A percentile compares a stretch with the other conserved stretches of the same genome.
phyloP scores from a whole-genome alignment of 2,797 vertebrate genomes.

The Neosilurus hyrtlii region DNA sequence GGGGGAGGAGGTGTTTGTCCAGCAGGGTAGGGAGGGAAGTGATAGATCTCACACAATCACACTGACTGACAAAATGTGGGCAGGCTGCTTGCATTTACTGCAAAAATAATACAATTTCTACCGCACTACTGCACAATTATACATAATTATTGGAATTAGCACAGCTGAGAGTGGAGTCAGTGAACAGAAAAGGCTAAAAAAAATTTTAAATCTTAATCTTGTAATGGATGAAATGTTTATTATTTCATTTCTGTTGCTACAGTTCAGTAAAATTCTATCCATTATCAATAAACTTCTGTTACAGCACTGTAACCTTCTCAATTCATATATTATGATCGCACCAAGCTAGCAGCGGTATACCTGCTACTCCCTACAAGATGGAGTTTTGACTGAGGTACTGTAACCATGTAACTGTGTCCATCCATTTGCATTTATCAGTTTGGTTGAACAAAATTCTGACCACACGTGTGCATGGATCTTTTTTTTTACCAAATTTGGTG shows the following conservation, averaged over 20 bases:
- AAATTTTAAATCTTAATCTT: neutral
- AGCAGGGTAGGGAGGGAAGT: slow-evolving; percentile 6
- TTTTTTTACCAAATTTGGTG: no score
- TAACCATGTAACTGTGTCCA: no score
- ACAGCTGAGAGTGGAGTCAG: neutral
- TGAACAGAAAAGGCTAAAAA: slow-evolving; percentile 1
- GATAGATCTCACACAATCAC: slow-evolving; percentile 17
- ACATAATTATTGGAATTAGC: slow-evolving; percentile 66
- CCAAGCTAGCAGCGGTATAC: neutral
- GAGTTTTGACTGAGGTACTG: no score
- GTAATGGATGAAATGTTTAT: slow-evolving; percentile 4
- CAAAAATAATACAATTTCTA: slow-evolving; percentile 62
- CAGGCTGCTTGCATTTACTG: slow-evolving; percentile 60
- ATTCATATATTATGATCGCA: neutral
- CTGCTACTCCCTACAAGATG: neutral
- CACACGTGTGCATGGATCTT: no score
- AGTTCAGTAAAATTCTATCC: neutral
- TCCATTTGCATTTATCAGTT: no score
- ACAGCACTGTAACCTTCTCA: neutral
- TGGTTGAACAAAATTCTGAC: no score
- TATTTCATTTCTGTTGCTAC: neutral
- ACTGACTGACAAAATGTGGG: slow-evolving; percentile 58
- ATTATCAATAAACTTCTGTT: neutral
- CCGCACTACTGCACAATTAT: slow-evolving; percentile 62
- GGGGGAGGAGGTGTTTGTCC: neutral